Evolutionary conservation across 2,113 vertebrate genomes (phyloP).

Genomic region (Rhea pennata): DNA sequence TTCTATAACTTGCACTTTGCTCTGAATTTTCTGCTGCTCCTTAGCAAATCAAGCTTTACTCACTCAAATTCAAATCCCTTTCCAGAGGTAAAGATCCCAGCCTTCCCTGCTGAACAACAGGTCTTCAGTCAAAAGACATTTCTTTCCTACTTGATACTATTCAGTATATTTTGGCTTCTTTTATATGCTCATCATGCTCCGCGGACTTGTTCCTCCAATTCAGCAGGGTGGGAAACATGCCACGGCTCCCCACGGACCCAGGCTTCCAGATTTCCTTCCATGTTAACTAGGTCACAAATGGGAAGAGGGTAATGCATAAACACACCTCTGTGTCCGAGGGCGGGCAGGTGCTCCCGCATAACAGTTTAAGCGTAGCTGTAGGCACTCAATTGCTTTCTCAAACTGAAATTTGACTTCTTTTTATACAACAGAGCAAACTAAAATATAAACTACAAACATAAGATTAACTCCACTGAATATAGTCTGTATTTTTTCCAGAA

Average conservation of each 20-base stretch:
- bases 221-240: not conserved
- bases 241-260: not conserved
- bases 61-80: not conserved
- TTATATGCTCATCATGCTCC: not conserved
- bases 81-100: not conserved
- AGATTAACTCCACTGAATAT: not conserved
- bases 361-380: not conserved
- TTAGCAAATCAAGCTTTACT: not conserved
- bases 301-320: not conserved
- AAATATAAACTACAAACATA: not conserved
- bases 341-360: not conserved
- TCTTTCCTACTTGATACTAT: not conserved
- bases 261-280: not conserved
- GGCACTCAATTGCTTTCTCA: not conserved
- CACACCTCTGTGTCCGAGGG: not conserved
- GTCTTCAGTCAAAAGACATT: not conserved
- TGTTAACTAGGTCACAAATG: not conserved
- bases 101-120: not conserved
- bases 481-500: not conserved
- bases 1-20: not conserved
- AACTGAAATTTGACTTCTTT: not conserved
- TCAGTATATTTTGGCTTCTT: not conserved
- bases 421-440: not conserved
- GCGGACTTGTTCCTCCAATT: not conserved
- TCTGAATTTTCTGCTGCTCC: not conserved